Conservation (phyloP, 2,888 invertebrate genomes). For the Cabera pusaria region DNA sequence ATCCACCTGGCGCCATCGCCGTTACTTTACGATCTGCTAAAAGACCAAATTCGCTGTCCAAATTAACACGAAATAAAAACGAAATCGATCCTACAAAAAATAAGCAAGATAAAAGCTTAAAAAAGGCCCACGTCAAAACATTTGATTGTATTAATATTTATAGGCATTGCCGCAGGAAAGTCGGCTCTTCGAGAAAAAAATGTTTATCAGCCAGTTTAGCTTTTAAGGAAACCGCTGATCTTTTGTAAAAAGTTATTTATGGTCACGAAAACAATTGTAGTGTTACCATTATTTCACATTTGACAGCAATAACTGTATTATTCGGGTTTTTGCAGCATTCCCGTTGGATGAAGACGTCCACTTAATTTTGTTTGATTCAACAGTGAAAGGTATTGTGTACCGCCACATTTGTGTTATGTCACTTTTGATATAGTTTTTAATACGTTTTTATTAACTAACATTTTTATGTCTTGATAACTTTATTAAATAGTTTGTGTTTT, state of each 20-base stretch:
- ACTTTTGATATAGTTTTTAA: conserved; percentile 25
- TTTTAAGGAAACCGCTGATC: conserved; percentile 82
- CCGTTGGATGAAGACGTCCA: conserved; percentile 63
- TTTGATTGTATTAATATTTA: conserved; percentile 84
- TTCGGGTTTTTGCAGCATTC: conserved; percentile 53
- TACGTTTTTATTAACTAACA: conserved; percentile 3
- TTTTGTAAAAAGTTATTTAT: conserved; percentile 81
- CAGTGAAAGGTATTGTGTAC: conserved; percentile 46
- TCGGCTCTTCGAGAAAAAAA: conserved; percentile 65
- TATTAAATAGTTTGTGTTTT: too few relatives aligned
- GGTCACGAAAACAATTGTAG: conserved; percentile 78
- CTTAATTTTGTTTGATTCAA: conserved; percentile 53
- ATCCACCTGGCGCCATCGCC: conserved; percentile 69
- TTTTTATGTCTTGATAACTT: background rate
- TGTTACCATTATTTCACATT: conserved; percentile 79
- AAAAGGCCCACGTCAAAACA: conserved; percentile 83
- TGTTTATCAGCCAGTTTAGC: conserved; percentile 81
- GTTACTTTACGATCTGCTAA: conserved; percentile 84
- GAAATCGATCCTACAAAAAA: conserved; percentile 77
- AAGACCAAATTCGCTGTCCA: conserved; percentile 82
- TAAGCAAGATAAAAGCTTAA: conserved; percentile 81
- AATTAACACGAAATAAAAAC: conserved; percentile 83
- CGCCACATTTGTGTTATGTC: conserved; percentile 27
- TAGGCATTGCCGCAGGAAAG: conserved; percentile 80
- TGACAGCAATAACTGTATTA: conserved; percentile 80